Evolutionary conservation across 2,113 vertebrate genomes (phyloP).

Genomic region (Peromyscus polionotus): DNA sequence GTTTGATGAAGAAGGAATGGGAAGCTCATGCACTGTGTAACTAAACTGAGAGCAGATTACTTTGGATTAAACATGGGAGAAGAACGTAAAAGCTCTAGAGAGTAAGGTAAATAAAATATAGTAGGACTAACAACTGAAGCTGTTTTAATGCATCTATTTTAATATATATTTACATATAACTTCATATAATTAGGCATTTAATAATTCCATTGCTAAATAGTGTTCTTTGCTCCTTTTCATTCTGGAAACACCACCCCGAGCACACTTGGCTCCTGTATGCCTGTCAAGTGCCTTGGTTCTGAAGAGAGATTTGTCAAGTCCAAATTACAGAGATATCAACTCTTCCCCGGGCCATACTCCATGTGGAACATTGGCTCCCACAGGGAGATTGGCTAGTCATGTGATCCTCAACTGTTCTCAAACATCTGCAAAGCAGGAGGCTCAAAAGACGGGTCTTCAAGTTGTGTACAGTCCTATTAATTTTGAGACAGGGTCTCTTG

Average conservation of each 20-base stretch:
- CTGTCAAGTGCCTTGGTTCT: not conserved
- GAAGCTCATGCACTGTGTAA: not conserved
- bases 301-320: not conserved
- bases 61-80: not conserved
- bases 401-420: not conserved
- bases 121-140: not conserved
- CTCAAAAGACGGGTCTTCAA: not conserved
- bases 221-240: not conserved
- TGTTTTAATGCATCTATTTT: not conserved
- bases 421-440: not conserved
- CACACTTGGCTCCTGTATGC: not conserved
- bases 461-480: rapidly evolving
- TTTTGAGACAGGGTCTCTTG: not conserved
- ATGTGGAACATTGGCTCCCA: not conserved
- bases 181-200: too few species aligned
- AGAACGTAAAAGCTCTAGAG: not conserved
- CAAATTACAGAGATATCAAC: not conserved
- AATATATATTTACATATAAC: not conserved
- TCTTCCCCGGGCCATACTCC: not conserved
- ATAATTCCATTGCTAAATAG: not conserved
- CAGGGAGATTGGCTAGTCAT: too few species aligned
- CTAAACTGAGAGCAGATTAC: not conserved
- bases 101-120: not conserved
- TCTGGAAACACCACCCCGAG: not conserved
- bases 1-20: not conserved